These are phyloP conservation scores for Percopsis omiscomaycus DNA, from an alignment of 2,797 vertebrate species.

Conservation along the genomic window DNA sequence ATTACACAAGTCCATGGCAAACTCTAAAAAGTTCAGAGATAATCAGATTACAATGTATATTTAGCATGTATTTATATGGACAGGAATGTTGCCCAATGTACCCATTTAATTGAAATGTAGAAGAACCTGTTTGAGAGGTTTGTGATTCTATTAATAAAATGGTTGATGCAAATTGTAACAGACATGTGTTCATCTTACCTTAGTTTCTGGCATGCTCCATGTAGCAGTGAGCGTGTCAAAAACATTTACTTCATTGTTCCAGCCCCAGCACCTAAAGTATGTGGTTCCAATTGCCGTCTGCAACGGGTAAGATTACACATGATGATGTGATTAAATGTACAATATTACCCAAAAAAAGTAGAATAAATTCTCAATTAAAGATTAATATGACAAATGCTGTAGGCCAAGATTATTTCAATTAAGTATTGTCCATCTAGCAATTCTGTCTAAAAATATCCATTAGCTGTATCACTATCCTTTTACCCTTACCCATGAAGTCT, in stretches of 20 bases:
- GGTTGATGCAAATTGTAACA: no score
- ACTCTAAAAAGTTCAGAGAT: no score
- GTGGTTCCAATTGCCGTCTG: conserved; percentile 64
- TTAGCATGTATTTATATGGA: no score
- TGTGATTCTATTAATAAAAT: no score
- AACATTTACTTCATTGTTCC: conserved; percentile 91
- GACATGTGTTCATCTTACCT: conserved; percentile 44
- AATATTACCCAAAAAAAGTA: background rate
- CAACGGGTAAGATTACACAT: background rate
- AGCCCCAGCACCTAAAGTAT: conserved; percentile 85
- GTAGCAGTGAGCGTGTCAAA: conserved; percentile 82
- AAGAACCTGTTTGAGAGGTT: no score
- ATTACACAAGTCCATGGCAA: background rate
- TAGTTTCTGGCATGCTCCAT: conserved; percentile 85
- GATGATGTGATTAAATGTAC: background rate
- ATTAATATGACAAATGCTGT: no score
- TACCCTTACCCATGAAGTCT: conserved; percentile 86
- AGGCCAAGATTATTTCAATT: no score
- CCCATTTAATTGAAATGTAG: no score
- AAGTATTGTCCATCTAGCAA: no score
- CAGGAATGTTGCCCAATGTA: no score
- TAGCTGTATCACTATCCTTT: background rate
- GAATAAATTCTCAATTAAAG: no score
- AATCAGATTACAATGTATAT: no score
- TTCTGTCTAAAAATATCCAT: background rate